Conservation (phyloP, 2,888 invertebrate genomes). For the Rhamphomyia laevipes region DNA sequence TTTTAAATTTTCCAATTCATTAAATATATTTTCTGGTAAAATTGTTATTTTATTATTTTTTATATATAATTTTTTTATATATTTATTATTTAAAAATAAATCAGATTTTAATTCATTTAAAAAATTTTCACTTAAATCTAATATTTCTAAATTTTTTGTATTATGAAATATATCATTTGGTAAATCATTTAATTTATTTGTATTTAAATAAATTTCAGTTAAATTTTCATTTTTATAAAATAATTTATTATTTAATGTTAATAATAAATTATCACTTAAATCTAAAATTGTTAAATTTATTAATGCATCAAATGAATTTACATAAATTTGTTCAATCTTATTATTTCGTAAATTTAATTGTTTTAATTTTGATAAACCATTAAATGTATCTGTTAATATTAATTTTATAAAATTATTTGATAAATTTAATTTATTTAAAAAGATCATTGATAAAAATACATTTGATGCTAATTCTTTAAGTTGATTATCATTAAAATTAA, state of each 20-base stretch:
- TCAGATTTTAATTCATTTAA: background rate
- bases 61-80: background rate
- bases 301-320: background rate
- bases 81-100: background rate
- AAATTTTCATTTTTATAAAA: background rate
- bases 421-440: background rate
- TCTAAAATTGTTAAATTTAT: background rate
- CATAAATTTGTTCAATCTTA: background rate
- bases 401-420: background rate
- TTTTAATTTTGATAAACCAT: background rate
- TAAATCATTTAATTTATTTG: background rate
- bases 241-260: background rate
- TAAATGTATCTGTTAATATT: background rate
- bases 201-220: background rate
- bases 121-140: background rate
- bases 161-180: background rate
- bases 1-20: background rate
- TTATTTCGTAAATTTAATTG: background rate
- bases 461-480: background rate
- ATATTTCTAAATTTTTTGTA: background rate
- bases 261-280: background rate
- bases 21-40: background rate
- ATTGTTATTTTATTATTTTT: background rate
- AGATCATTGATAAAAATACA: background rate
- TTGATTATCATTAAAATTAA: background rate